Evolutionary conservation across 2,888 invertebrate genomes (phyloP).

Genomic region (Sclerodermus sp.): DNA sequence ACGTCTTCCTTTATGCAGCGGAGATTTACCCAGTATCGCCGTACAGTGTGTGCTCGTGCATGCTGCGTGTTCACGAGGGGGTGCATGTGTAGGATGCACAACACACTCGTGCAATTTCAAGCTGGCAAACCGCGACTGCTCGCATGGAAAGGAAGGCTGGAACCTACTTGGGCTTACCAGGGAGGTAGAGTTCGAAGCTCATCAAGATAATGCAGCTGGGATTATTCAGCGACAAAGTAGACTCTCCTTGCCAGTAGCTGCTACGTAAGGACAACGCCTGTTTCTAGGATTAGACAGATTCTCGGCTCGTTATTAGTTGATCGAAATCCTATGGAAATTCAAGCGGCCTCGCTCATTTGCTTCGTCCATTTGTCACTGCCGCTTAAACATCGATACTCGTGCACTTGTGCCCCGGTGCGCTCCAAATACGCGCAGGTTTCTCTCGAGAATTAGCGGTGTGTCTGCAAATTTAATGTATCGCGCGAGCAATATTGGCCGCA

Average conservation of each 20-base stretch:
- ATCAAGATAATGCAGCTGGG: conserved; percentile 57
- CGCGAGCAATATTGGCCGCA: too few species aligned
- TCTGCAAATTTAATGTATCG: too few species aligned
- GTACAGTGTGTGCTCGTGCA: background rate
- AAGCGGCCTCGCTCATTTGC: conserved; percentile 25
- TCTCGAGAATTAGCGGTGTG: too few species aligned
- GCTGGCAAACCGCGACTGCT: conserved; percentile 18
- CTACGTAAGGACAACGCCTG: conserved; percentile 19
- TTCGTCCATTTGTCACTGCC: conserved; percentile 16
- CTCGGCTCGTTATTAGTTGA: conserved; percentile 52
- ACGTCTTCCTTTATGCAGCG: conserved; percentile 1
- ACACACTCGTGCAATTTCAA: conserved; percentile 27
- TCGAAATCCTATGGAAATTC: conserved; percentile 44
- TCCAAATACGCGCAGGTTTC: too few species aligned
- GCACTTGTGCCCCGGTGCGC: too few species aligned
- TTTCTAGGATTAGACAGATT: conserved; percentile 39
- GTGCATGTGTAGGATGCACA: conserved; percentile 5
- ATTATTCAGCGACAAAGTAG: conserved; percentile 47
- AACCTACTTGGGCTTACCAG: conserved; percentile 22
- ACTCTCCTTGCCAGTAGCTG: conserved; percentile 38
- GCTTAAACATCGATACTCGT: background rate
- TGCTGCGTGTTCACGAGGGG: background rate
- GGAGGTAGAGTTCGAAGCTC: conserved; percentile 45
- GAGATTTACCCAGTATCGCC: conserved; percentile 3
- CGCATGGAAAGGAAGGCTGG: conserved; percentile 26